phyloP scores from a whole-genome alignment of 1,140 invertebrate genomes.

The Microplitis demolitor region DNA sequence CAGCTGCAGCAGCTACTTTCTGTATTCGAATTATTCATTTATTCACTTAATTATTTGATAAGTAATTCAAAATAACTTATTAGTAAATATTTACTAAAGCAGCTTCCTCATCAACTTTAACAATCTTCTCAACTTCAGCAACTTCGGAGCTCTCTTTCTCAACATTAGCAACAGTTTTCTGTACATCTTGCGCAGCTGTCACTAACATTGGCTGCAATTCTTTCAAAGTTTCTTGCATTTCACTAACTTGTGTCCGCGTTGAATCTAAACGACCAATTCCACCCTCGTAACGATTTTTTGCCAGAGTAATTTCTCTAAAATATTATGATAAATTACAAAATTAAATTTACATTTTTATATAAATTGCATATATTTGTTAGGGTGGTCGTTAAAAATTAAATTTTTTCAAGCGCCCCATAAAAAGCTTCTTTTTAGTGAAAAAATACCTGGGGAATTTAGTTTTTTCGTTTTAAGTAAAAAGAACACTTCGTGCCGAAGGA shows the following conservation, averaged over 20 bases:
- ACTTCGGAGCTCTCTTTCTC: conserved; percentile 86
- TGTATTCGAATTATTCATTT: conserved; percentile 9
- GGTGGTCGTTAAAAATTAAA: too few species aligned
- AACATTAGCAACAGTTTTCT: conserved; percentile 77
- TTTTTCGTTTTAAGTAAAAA: too few species aligned
- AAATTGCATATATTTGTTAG: neutral
- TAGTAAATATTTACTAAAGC: conserved; percentile 54
- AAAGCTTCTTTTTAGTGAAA: too few species aligned
- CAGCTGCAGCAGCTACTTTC: conserved; percentile 70
- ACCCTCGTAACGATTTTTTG: conserved; percentile 79
- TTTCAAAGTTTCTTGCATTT: conserved; percentile 85
- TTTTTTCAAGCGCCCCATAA: too few species aligned
- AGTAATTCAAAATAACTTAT: neutral
- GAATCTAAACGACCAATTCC: conserved; percentile 87
- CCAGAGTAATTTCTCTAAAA: conserved; percentile 65
- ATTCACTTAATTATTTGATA: too few species aligned
- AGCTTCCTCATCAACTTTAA: conserved; percentile 69
- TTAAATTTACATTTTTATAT: conserved; percentile 4
- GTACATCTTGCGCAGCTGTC: conserved; percentile 81
- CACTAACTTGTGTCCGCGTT: conserved; percentile 80
- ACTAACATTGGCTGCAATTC: conserved; percentile 87
- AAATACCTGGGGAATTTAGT: too few species aligned
- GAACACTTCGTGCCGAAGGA: too few species aligned
- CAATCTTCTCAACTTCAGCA: conserved; percentile 74
- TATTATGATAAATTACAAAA: conserved; percentile 19